Percentiles rank a stretch among this genome's conserved stretches.
phyloP scores from a whole-genome alignment of 1,140 invertebrate genomes.

The Euwallacea similis region DNA sequence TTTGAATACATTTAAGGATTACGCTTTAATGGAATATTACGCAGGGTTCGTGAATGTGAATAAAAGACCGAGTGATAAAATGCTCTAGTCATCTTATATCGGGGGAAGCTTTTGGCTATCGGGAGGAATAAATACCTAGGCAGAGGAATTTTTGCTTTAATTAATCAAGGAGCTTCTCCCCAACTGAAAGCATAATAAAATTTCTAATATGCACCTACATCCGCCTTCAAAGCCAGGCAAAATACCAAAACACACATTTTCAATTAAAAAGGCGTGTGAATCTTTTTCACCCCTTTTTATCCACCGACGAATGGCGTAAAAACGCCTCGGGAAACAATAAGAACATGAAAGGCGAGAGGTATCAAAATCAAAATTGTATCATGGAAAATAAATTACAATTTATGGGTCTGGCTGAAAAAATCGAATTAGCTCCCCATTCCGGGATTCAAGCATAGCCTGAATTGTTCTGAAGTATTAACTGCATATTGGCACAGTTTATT shows the following conservation, averaged over 20 bases:
- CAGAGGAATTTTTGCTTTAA: not conserved
- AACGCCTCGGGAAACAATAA: slow-evolving; percentile 3
- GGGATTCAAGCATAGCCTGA: not conserved
- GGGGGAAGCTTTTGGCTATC: not conserved
- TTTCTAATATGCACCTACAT: not conserved
- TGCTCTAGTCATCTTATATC: not conserved
- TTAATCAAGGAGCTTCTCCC: not conserved
- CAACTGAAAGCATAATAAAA: not conserved
- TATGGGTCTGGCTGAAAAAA: not conserved
- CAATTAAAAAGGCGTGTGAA: slow-evolving; percentile 7
- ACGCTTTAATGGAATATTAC: not conserved
- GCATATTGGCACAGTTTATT: not conserved
- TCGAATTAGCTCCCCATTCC: slow-evolving; percentile 1
- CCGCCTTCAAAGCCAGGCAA: not conserved
- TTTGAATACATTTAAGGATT: slow-evolving; percentile 3
- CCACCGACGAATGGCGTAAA: slow-evolving; percentile 1
- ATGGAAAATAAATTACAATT: slow-evolving; percentile 9
- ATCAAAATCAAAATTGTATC: not conserved
- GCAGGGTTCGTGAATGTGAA: slow-evolving; percentile 1
- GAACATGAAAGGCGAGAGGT: not conserved
- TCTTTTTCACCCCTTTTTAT: slow-evolving; percentile 3
- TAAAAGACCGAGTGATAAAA: slow-evolving; percentile 4
- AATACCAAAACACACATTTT: not conserved
- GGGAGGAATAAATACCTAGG: not conserved
- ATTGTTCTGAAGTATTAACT: slow-evolving; percentile 8